Conservation (phyloP, 1,140 invertebrate species). For the Phenacoccus solenopsis region DNA sequence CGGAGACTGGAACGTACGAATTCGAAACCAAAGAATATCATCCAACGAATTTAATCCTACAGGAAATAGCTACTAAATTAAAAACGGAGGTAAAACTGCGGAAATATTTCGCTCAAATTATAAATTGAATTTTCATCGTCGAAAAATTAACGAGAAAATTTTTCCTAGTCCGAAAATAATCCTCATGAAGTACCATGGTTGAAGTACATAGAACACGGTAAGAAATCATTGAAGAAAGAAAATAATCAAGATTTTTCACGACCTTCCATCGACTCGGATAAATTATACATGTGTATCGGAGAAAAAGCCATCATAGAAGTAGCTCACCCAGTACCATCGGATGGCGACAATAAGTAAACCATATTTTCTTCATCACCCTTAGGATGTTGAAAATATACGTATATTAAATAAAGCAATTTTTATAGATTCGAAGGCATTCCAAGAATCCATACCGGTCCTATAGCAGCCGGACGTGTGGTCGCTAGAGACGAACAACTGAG, state of each 20-base stretch:
- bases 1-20: constrained; percentile 46
- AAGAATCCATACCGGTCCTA: constrained; percentile 66
- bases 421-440: constrained; percentile 42
- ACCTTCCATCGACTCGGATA: constrained; percentile 73
- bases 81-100: constrained; percentile 37
- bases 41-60: constrained; percentile 60
- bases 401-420: no score
- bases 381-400: no score
- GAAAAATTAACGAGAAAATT: no score
- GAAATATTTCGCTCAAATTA: no score
- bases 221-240: constrained; percentile 40
- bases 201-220: constrained; percentile 60
- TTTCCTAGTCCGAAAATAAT: constrained; percentile 33
- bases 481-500: constrained; percentile 57
- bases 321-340: constrained; percentile 58
- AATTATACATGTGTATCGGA: constrained; percentile 88
- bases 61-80: constrained; percentile 65
- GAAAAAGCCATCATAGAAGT: constrained; percentile 93
- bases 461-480: constrained; percentile 67
- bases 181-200: constrained; percentile 46
- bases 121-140: no score
- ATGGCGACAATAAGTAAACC: constrained; percentile 18
- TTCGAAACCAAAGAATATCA: constrained; percentile 80
- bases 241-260: constrained; percentile 54
- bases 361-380: no score